Conservation (phyloP, 2,113 vertebrate species). For the Pao palembangensis region DNA sequence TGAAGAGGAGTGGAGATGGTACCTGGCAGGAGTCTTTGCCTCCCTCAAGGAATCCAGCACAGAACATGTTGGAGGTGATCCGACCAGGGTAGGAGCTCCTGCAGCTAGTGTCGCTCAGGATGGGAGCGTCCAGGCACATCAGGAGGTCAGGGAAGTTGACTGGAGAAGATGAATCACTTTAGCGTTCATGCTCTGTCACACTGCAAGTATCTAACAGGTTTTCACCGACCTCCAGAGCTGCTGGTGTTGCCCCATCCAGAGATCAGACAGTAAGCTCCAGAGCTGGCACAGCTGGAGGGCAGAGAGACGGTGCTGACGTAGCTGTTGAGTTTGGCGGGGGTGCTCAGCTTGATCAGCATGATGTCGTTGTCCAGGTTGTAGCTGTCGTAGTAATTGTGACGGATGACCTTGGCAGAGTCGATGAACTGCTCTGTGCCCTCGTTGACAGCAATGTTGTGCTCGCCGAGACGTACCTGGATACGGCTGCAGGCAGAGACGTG, state of each 20-base stretch:
- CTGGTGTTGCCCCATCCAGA: constrained; percentile 87
- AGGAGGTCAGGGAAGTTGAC: constrained; percentile 75
- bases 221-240: constrained; percentile 68
- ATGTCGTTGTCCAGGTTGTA: constrained; percentile 81
- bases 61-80: constrained; percentile 86
- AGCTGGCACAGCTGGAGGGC: constrained; percentile 67
- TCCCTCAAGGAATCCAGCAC: constrained; percentile 84
- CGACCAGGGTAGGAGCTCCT: constrained; percentile 75
- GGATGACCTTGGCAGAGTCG: constrained; percentile 59
- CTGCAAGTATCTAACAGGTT: neutral
- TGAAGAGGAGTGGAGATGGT: constrained; percentile 1
- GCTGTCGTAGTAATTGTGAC: constrained; percentile 72
- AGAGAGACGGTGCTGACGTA: constrained; percentile 73
- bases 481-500: constrained; percentile 45
- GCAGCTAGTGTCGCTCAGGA: constrained; percentile 75
- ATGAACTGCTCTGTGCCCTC: constrained; percentile 78
- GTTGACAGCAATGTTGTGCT: constrained; percentile 74
- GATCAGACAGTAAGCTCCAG: constrained; percentile 80
- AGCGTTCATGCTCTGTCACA: neutral
- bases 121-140: constrained; percentile 81
- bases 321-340: constrained; percentile 58
- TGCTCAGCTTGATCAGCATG: constrained; percentile 83
- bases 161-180: constrained; percentile 20
- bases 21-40: constrained; percentile 95
- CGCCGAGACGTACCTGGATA: constrained; percentile 73